Conservation (phyloP, 2,797 vertebrate species). For the Eidolon dupreanum region DNA sequence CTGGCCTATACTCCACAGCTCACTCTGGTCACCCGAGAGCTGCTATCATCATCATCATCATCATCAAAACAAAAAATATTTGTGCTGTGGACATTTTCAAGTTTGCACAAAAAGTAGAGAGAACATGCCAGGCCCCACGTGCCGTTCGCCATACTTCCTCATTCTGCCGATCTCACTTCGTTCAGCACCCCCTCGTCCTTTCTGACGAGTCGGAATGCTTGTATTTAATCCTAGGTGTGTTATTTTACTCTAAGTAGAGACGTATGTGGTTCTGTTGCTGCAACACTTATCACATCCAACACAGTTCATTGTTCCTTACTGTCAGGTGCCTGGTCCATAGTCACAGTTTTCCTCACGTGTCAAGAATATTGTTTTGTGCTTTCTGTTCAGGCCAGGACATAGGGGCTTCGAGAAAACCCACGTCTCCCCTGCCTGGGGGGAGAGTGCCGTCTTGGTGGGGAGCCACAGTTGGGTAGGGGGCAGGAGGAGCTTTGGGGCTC, state of each 20-base stretch:
- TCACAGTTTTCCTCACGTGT: not conserved
- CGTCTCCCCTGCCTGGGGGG: rapidly evolving
- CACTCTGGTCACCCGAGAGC: not conserved
- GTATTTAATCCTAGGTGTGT: not conserved
- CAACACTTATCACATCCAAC: not conserved
- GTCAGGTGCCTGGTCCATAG: not conserved
- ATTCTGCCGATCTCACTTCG: not conserved
- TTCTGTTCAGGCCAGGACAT: not conserved
- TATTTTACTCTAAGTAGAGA: conserved; percentile 1
- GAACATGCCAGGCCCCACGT: not conserved
- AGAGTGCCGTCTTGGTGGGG: too few species aligned
- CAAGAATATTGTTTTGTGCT: not conserved
- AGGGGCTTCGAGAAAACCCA: not conserved
- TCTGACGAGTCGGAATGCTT: not conserved
- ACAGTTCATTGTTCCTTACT: not conserved
- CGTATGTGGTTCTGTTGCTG: not conserved
- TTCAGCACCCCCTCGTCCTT: not conserved
- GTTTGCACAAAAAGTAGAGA: not conserved
- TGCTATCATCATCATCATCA: not conserved
- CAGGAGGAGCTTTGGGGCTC: not conserved
- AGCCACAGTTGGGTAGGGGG: rapidly evolving
- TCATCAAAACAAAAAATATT: not conserved
- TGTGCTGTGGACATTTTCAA: not conserved
- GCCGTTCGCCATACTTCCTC: not conserved
- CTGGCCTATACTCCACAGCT: not conserved